These are phyloP conservation scores for Fregetta grallaria DNA, from an alignment of 2,113 vertebrate species.

Conservation along the genomic window DNA sequence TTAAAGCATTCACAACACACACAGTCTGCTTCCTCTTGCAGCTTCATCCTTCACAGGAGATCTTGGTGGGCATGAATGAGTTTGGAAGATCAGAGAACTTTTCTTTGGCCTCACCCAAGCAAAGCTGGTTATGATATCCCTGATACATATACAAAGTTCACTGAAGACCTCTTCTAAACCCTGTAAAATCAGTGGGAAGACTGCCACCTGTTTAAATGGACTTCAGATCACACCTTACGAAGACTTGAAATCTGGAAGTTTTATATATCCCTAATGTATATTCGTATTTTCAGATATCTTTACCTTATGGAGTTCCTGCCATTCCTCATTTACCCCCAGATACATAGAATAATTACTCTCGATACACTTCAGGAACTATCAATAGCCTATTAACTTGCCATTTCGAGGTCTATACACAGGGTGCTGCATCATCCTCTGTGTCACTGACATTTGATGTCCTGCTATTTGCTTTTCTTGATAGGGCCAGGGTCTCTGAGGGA, in stretches of 20 bases:
- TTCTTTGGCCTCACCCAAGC: not conserved
- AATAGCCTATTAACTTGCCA: slow-evolving; percentile 61
- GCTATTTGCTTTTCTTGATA: slow-evolving; percentile 53
- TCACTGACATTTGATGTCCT: slow-evolving; percentile 38
- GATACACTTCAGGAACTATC: slow-evolving; percentile 29
- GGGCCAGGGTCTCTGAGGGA: slow-evolving; percentile 18
- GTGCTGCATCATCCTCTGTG: not conserved
- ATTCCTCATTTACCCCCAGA: not conserved
- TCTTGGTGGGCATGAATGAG: not conserved
- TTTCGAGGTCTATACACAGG: slow-evolving; percentile 32
- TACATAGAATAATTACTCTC: slow-evolving; percentile 11
- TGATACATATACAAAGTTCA: not conserved
- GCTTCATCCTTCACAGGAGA: not conserved
- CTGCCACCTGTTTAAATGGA: not conserved
- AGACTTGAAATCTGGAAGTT: not conserved
- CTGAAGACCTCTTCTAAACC: not conserved
- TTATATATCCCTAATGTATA: not conserved
- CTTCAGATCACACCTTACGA: not conserved
- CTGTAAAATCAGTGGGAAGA: not conserved
- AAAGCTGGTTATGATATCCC: not conserved
- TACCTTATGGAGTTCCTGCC: not conserved
- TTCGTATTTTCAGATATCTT: not conserved
- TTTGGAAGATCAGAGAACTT: not conserved
- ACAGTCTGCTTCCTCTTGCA: not conserved
- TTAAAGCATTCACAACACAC: not conserved